phyloP scores from a whole-genome alignment of 2,888 invertebrate genomes.

The Nemotelus nigrinus region DNA sequence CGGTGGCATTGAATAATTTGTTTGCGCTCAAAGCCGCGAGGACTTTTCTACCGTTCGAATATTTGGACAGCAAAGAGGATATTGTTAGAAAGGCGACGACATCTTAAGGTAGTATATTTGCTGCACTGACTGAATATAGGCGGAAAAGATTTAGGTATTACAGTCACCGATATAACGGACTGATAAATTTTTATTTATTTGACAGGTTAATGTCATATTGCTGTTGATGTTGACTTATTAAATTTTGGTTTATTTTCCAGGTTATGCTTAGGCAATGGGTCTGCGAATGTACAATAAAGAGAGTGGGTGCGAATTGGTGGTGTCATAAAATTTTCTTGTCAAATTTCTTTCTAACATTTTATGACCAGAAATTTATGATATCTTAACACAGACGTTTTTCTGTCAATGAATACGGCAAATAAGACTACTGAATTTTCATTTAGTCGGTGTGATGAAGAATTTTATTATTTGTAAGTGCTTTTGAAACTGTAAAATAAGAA shows the following conservation, averaged over 20 bases:
- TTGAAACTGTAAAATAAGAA: too few species aligned
- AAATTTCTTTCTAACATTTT: too few species aligned
- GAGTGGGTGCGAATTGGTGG: slow-evolving; percentile 1
- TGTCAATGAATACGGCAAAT: too few species aligned
- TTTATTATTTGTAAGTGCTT: too few species aligned
- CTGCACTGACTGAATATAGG: background rate
- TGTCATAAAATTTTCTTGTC: slow-evolving; percentile 29
- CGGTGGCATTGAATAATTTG: slow-evolving; percentile 52
- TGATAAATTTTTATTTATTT: slow-evolving; percentile 53
- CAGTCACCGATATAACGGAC: slow-evolving; percentile 48
- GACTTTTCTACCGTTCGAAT: slow-evolving; percentile 16
- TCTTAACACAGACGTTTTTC: too few species aligned
- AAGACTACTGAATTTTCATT: too few species aligned
- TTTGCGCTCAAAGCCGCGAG: slow-evolving; percentile 45
- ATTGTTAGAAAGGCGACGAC: slow-evolving; percentile 19
- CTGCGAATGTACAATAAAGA: background rate
- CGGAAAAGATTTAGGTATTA: slow-evolving; percentile 49
- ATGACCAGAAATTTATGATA: too few species aligned
- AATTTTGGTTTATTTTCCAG: slow-evolving; percentile 38
- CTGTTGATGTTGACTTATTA: slow-evolving; percentile 47
- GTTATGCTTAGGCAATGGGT: background rate
- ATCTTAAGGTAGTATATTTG: slow-evolving; percentile 1
- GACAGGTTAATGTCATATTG: slow-evolving; percentile 51
- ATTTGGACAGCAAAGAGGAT: background rate
- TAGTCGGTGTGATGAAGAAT: too few species aligned